Evolutionary conservation across 2,113 vertebrate genomes (phyloP).

Genomic region (Papio anubis): DNA sequence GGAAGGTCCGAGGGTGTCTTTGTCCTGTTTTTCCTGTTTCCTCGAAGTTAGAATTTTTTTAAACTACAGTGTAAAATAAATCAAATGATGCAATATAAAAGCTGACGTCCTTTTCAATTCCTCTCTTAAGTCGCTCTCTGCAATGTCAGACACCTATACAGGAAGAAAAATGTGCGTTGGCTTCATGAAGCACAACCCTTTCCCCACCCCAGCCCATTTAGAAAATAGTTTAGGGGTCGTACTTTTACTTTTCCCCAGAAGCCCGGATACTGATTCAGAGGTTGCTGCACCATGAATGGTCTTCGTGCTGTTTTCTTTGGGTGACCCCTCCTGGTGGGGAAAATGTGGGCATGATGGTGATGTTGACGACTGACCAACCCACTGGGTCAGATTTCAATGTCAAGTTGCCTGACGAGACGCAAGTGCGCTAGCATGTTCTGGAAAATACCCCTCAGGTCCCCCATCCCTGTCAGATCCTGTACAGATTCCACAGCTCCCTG

Average conservation of each 20-base stretch:
- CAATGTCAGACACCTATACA: neutral
- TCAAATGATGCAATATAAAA: neutral
- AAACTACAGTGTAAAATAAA: neutral
- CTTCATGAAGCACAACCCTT: neutral
- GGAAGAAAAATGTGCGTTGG: neutral
- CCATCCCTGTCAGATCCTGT: fast-evolving
- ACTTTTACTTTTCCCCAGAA: neutral
- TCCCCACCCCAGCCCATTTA: fast-evolving
- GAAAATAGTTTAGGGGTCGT: neutral
- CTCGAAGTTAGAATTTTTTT: neutral
- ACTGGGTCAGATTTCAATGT: fast-evolving
- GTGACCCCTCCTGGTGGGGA: neutral
- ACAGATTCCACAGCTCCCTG: fast-evolving
- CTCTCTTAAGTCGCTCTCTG: neutral
- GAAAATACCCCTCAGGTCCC: neutral
- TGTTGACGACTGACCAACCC: neutral
- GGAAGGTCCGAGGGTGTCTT: fast-evolving
- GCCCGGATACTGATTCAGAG: neutral
- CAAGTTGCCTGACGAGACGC: neutral
- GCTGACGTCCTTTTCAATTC: fast-evolving
- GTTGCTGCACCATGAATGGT: too few species aligned
- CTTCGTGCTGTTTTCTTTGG: neutral
- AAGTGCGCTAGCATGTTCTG: neutral
- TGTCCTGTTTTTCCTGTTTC: neutral
- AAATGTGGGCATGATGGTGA: neutral